Base-by-base conservation (phyloP, 2,113 vertebrate species). In the Crotalus viridis region DNA sequence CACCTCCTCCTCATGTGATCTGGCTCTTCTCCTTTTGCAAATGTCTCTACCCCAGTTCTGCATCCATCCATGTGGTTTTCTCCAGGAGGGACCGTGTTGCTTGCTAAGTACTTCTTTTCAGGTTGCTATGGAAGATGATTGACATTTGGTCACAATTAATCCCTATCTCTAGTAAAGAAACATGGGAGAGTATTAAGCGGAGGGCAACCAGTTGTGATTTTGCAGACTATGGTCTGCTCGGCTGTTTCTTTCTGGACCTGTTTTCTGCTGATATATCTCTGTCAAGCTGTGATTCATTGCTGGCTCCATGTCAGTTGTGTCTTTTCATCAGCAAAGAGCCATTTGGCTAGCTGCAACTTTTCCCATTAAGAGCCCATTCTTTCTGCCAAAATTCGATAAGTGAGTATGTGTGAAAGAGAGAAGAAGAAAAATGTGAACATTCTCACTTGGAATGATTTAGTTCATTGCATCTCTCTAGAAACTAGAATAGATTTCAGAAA, bases 271-370 rank as follows among this genome's bases (percentile, higher is more conserved):
- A 92, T 87, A 46, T 69, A 69, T 90, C 57, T 92, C 93, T 94
- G 91, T 92, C 91, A 57, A 56, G 81, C 51, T 46, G 5, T 94
- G 88, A 94, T 90, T 92, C 88, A 92, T 92, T 93, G 56, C 87
- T 46, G 56, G 19, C 51, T 93, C 74, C 33, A 51, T 89, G 64
- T 89, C 46, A n/a, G 69, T 54, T 22, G 55, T 91, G 55, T 56
- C 56, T 69, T 93, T 93, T 93, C 89, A 92, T 89, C 74, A 87
- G 56, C 88, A 89, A 91, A 89, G 87, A 59, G 69, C 57, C 74
- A 69, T 93, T 92, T 61, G n/a, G 56, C 56, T 86, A 86, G 33
- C 69, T 87, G 46, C 56, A 56, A 64, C 48, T 93, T 93, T 91
- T 54, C 33, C 90, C 91, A 89, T 89, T 69, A 87, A 56, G 26